A percentile compares a stretch with the other conserved stretches of the same genome.
Evolutionary conservation across 2,888 invertebrate genomes (phyloP).

Genomic region (Biston stratarius): DNA sequence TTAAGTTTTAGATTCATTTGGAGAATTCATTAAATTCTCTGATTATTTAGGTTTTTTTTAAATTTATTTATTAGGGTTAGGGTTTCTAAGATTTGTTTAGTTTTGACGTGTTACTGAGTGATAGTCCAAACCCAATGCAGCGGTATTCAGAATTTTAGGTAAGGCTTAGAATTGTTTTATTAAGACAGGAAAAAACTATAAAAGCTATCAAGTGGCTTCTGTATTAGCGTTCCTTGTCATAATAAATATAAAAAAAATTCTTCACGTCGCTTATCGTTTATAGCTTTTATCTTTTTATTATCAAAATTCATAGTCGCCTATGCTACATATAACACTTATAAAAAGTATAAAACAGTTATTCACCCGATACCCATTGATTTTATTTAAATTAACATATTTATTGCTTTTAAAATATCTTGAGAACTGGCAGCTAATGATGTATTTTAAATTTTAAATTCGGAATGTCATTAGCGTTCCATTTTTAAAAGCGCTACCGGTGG

Average conservation of each 20-base stretch:
- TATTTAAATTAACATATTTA: conserved; percentile 44
- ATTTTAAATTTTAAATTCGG: conserved; percentile 58
- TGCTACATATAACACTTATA: conserved; percentile 25
- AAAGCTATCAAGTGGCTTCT: conserved; percentile 8
- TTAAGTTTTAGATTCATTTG: background rate
- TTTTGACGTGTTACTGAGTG: too few species aligned
- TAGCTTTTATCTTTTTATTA: conserved; percentile 26
- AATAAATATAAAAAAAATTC: conserved; percentile 14
- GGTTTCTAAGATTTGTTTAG: too few species aligned
- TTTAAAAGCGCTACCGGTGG: conserved; percentile 72
- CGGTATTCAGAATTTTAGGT: too few species aligned
- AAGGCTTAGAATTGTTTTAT: too few species aligned
- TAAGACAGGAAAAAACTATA: too few species aligned
- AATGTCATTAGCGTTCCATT: conserved; percentile 63
- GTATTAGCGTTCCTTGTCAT: conserved; percentile 11
- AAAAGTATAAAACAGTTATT: conserved; percentile 28
- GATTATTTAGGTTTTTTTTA: too few species aligned
- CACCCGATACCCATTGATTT: conserved; percentile 37
- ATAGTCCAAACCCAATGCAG: too few species aligned
- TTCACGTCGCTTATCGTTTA: conserved; percentile 11
- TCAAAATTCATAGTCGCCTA: conserved; percentile 26
- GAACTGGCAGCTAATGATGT: conserved; percentile 52
- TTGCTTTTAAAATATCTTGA: conserved; percentile 44
- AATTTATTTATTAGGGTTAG: too few species aligned
- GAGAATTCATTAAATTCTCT: too few species aligned